A percentile compares a stretch with the other conserved stretches of the same genome.
phyloP scores from a whole-genome alignment of 2,888 invertebrate genomes.

The Thalpophila matura region DNA sequence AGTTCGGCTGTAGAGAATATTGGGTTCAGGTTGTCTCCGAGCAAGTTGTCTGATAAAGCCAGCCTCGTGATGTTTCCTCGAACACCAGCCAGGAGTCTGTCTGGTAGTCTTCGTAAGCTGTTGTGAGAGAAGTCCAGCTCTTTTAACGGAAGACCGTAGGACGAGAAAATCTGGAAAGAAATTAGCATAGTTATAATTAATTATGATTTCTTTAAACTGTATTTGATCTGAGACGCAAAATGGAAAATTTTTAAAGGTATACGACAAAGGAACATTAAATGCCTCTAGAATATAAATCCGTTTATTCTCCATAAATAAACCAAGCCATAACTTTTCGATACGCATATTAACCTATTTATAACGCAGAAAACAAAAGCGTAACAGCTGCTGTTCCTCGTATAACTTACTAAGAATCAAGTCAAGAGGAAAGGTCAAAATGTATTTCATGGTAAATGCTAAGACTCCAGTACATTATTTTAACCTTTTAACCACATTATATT shows the following conservation, averaged over 20 bases:
- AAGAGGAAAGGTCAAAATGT: conserved; percentile 17
- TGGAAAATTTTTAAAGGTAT: too few species aligned
- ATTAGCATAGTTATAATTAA: neutral
- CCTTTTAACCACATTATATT: too few species aligned
- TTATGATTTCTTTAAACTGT: too few species aligned
- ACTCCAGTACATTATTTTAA: neutral
- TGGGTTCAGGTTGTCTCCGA: conserved; percentile 97
- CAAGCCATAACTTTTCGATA: neutral
- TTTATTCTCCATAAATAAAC: neutral
- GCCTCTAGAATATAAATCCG: neutral
- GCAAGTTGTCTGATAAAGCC: conserved; percentile 94
- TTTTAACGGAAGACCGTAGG: conserved; percentile 93
- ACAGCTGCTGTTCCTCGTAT: conserved; percentile 13
- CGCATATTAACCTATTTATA: conserved; percentile 3
- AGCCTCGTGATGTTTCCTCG: conserved; percentile 93
- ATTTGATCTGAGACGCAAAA: neutral
- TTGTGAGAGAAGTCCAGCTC: conserved; percentile 96
- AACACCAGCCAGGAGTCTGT: conserved; percentile 93
- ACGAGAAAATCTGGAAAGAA: conserved; percentile 92
- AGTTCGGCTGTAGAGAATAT: conserved; percentile 97
- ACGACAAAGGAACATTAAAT: too few species aligned
- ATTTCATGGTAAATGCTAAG: neutral
- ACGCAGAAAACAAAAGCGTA: conserved; percentile 20
- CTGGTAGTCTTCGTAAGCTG: conserved; percentile 94
- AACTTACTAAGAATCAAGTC: conserved; percentile 18